Conservation (phyloP, 1,140 invertebrate genomes). For the Cotesia chilonis region DNA sequence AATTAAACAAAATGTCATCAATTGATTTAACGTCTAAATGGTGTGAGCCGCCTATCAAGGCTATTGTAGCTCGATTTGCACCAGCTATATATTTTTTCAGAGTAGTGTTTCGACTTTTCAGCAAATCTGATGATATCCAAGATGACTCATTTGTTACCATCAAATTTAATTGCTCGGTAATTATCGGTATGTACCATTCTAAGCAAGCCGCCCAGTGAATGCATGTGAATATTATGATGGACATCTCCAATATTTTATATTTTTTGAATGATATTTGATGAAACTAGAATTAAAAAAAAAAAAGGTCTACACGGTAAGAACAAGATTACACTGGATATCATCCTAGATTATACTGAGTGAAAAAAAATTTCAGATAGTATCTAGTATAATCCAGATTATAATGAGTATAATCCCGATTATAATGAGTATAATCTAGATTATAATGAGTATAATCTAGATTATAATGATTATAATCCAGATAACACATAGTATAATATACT, state of each 20-base stretch:
- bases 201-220: conserved; percentile 59
- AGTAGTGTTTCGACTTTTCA: conserved; percentile 38
- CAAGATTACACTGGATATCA: too few species aligned
- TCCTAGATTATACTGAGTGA: too few species aligned
- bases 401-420: too few species aligned
- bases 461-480: too few species aligned
- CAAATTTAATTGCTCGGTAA: conserved; percentile 34
- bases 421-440: too few species aligned
- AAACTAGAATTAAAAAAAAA: conserved; percentile 40
- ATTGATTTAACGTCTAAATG: conserved; percentile 46
- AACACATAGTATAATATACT: too few species aligned
- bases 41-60: conserved; percentile 51
- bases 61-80: conserved; percentile 52
- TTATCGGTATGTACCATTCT: conserved; percentile 52
- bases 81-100: conserved; percentile 49
- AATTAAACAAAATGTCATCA: conserved; percentile 57
- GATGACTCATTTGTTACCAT: conserved; percentile 12
- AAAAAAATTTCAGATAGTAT: too few species aligned
- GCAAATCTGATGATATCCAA: conserved; percentile 17
- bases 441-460: too few species aligned
- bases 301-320: conserved; percentile 1
- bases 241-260: conserved; percentile 49
- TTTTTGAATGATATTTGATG: conserved; percentile 48
- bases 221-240: conserved; percentile 41
- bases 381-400: too few species aligned